Conservation (phyloP, 2,888 invertebrate species). For the Eupelmus urozonus region DNA sequence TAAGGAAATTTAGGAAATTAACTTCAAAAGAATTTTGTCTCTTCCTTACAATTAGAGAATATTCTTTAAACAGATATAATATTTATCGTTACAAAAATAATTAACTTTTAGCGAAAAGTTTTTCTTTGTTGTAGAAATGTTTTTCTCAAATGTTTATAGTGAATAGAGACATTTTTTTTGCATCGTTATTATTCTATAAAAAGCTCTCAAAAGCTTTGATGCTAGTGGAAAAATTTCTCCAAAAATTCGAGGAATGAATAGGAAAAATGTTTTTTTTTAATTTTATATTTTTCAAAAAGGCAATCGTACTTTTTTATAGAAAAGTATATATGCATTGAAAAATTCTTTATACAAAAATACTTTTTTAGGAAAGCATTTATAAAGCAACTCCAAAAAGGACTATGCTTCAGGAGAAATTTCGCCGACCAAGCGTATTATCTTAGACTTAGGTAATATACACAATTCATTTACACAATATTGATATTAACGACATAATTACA, state of each 20-base stretch:
- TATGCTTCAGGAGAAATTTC: conserved; percentile 31
- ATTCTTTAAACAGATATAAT: conserved; percentile 28
- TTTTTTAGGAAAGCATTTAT: conserved; percentile 22
- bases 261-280: conserved; percentile 10
- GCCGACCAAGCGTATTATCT: conserved; percentile 32
- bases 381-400: conserved; percentile 13
- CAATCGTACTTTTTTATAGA: background rate
- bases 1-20: too few species aligned
- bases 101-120: conserved; percentile 26
- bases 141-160: conserved; percentile 17
- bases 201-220: conserved; percentile 40
- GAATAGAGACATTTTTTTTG: conserved; percentile 28
- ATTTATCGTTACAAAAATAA: conserved; percentile 51
- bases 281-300: background rate
- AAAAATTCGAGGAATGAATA: conserved; percentile 22
- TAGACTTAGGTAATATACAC: conserved; percentile 55
- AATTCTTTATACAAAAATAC: conserved; percentile 51
- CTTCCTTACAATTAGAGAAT: background rate
- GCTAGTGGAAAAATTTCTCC: conserved; percentile 47
- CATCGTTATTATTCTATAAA: conserved; percentile 23
- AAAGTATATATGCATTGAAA: conserved; percentile 31
- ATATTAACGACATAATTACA: conserved; percentile 58
- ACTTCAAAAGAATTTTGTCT: conserved; percentile 1
- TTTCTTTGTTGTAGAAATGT: conserved; percentile 9
- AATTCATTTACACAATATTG: conserved; percentile 58